Percentiles rank a stretch among this genome's conserved stretches.
Conservation (phyloP, 2,113 vertebrate genomes). For the Sylvilagus bachmani region DNA sequence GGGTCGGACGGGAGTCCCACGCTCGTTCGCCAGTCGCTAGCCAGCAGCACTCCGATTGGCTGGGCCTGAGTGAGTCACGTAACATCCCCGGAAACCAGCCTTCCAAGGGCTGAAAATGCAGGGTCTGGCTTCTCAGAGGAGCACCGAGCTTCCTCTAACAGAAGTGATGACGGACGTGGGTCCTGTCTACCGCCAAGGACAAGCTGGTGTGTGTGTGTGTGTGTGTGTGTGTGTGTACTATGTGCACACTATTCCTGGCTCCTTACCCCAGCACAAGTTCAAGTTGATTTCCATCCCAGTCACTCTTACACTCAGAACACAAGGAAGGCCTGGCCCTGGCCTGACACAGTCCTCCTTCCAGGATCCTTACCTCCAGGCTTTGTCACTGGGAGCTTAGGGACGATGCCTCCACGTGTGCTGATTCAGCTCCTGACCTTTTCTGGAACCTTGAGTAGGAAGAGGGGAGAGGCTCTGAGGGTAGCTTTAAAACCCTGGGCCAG, state of each 20-base stretch:
- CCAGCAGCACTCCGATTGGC: background rate
- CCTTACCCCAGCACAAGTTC: background rate
- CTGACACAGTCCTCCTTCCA: background rate
- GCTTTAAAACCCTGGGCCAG: slow-evolving; percentile 78
- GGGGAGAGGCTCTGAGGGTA: slow-evolving; percentile 12
- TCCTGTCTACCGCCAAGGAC: background rate
- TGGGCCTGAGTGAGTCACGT: background rate
- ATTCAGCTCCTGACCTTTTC: slow-evolving; percentile 71
- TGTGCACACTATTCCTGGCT: background rate
- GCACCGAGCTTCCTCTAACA: background rate
- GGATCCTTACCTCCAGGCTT: background rate
- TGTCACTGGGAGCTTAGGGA: slow-evolving; percentile 51
- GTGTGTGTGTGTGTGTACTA: background rate
- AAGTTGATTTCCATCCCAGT: background rate
- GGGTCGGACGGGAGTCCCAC: background rate
- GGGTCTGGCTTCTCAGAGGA: background rate
- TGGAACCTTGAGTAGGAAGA: slow-evolving; percentile 48
- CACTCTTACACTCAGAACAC: background rate
- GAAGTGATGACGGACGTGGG: fast-evolving
- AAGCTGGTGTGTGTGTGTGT: background rate
- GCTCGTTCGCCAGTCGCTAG: background rate
- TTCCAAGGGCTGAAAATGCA: background rate
- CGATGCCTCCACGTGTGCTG: background rate
- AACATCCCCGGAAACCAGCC: background rate
- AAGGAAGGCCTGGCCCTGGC: too few relatives aligned